Conservation (phyloP, 2,797 vertebrate species). For the Helostoma temminkii region DNA sequence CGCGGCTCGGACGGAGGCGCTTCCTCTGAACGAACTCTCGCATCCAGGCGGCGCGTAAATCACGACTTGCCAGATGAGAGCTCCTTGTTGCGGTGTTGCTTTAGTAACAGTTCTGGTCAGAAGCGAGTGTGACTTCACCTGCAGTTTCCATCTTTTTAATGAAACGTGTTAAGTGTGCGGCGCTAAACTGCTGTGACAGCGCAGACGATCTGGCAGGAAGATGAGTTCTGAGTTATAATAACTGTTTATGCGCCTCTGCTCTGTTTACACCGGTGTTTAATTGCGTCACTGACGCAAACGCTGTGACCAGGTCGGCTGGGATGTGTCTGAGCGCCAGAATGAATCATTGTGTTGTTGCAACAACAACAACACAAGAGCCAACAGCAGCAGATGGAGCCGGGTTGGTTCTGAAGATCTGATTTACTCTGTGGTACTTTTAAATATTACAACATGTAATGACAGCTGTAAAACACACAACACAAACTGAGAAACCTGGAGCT, state of each 20-base stretch:
- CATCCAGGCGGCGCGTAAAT: conserved; percentile 46
- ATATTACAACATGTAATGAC: too few species aligned
- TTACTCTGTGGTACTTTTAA: too few species aligned
- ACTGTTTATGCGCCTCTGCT: conserved; percentile 2
- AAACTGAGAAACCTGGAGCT: too few species aligned
- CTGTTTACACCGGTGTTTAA: conserved; percentile 35
- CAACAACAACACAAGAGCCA: background rate
- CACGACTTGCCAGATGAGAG: conserved; percentile 35
- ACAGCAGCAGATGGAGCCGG: too few species aligned
- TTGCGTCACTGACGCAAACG: conserved; percentile 50
- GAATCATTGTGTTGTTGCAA: conserved; percentile 48
- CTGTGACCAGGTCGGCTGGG: conserved; percentile 8
- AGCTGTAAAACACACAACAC: too few species aligned
- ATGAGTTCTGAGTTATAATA: too few species aligned
- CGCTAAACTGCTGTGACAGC: too few species aligned
- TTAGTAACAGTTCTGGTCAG: background rate
- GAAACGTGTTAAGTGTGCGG: too few species aligned
- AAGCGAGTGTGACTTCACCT: conserved; percentile 1
- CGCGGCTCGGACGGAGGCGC: background rate
- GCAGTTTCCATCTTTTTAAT: background rate
- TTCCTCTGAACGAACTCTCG: conserved; percentile 14
- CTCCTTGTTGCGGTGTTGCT: background rate
- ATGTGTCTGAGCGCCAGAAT: conserved; percentile 18
- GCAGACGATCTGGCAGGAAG: too few species aligned
- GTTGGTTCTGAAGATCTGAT: too few species aligned